phyloP scores from a whole-genome alignment of 2,888 invertebrate species.

The Calliphora vomitoria region DNA sequence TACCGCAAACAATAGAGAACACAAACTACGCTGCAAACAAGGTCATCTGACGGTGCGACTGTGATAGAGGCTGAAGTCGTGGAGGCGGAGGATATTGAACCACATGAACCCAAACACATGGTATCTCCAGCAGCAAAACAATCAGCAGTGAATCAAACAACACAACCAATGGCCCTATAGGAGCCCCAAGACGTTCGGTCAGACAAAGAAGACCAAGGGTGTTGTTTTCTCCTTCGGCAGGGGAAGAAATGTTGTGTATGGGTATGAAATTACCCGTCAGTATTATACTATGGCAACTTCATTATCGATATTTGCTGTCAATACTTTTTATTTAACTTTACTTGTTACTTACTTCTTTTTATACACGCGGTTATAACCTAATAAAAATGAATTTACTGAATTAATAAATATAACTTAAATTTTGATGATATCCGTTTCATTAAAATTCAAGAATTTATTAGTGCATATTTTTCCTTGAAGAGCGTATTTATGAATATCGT shows the following conservation, averaged over 20 bases:
- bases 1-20: slow-evolving; percentile 3
- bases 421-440: too few relatives aligned
- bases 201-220: slow-evolving; percentile 25
- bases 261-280: neutral
- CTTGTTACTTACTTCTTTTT: too few relatives aligned
- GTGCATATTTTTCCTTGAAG: too few relatives aligned
- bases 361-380: too few relatives aligned
- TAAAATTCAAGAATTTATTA: too few relatives aligned
- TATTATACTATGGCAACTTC: neutral
- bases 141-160: slow-evolving; percentile 8
- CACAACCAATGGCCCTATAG: neutral
- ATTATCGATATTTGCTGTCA: too few relatives aligned
- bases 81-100: neutral
- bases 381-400: too few relatives aligned
- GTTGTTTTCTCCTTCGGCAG: slow-evolving; percentile 25
- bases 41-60: neutral
- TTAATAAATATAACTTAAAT: too few relatives aligned
- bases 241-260: slow-evolving; percentile 35
- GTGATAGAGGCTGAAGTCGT: neutral
- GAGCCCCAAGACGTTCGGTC: neutral
- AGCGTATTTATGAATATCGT: too few relatives aligned
- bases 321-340: too few relatives aligned
- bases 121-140: neutral
- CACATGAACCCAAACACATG: slow-evolving; percentile 12
- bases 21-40: neutral